These are phyloP conservation scores for Saccostrea cuccullata DNA, from an alignment of 1,140 invertebrate species.

Conservation along the genomic window DNA sequence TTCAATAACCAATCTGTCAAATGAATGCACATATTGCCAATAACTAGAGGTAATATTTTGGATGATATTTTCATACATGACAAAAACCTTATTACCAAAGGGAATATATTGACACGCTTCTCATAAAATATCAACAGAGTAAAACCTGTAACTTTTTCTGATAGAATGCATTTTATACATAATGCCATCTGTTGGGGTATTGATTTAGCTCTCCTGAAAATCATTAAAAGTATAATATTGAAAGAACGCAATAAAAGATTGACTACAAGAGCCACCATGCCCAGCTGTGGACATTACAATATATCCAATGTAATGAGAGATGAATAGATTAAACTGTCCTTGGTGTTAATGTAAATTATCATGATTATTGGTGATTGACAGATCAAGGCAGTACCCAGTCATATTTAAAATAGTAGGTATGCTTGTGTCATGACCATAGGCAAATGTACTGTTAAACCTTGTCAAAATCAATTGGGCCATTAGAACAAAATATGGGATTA, in stretches of 20 bases:
- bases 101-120: not conserved
- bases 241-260: not conserved
- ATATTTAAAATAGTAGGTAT: too few species aligned
- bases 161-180: not conserved
- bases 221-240: not conserved
- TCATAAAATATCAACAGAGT: not conserved
- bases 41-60: not conserved
- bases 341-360: not conserved
- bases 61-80: not conserved
- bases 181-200: constrained; percentile 3
- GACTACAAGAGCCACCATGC: not conserved
- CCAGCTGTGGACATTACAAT: not conserved
- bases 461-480: too few species aligned
- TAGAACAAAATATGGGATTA: too few species aligned
- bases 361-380: not conserved
- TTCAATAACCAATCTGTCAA: not conserved
- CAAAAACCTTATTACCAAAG: not conserved
- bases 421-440: too few species aligned
- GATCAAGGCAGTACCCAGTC: too few species aligned
- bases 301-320: not conserved
- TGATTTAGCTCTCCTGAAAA: not conserved
- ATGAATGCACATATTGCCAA: constrained; percentile 1
- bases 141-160: not conserved
- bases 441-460: too few species aligned
- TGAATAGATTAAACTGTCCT: not conserved